Evolutionary conservation across 2,113 vertebrate genomes (phyloP).

Genomic region (Dipodomys merriami): DNA sequence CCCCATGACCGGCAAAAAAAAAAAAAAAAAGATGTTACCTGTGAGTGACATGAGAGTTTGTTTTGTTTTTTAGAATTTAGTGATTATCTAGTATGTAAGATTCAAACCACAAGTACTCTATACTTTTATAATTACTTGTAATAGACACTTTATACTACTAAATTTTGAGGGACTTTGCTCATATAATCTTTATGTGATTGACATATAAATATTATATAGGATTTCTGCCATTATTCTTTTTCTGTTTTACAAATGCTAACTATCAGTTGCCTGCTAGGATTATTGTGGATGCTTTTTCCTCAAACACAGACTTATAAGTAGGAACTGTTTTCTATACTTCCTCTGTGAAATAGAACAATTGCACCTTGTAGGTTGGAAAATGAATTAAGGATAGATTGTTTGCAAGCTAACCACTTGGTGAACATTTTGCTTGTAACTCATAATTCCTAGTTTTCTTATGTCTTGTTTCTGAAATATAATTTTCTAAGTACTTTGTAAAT

Average conservation of each 20-base stretch:
- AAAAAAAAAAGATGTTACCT: not conserved
- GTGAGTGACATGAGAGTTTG: not conserved
- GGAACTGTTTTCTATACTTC: conserved; percentile 31
- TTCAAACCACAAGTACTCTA: not conserved
- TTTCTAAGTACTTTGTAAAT: conserved; percentile 44
- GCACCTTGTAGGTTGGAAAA: not conserved
- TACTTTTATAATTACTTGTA: conserved; percentile 46
- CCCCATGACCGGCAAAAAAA: too few relatives aligned
- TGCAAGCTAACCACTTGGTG: not conserved
- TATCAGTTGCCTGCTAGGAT: conserved; percentile 18
- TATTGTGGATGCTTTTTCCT: conserved; percentile 12
- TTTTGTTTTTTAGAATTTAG: conserved; percentile 45
- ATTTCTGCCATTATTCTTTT: conserved; percentile 1
- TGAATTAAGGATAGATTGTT: conserved; percentile 5
- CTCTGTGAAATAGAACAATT: conserved; percentile 28
- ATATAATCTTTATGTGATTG: conserved; percentile 28
- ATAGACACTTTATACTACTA: conserved; percentile 31
- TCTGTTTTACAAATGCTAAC: conserved; percentile 33
- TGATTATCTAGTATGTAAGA: not conserved
- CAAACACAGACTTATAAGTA: conserved; percentile 14
- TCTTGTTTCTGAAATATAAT: conserved; percentile 41
- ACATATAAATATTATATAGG: not conserved
- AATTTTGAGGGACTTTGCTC: conserved; percentile 39
- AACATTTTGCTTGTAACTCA: conserved; percentile 45
- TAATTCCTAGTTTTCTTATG: conserved; percentile 41